These are phyloP conservation scores for Anarsia innoxiella DNA, from an alignment of 2,888 invertebrate species.

Conservation along the genomic window DNA sequence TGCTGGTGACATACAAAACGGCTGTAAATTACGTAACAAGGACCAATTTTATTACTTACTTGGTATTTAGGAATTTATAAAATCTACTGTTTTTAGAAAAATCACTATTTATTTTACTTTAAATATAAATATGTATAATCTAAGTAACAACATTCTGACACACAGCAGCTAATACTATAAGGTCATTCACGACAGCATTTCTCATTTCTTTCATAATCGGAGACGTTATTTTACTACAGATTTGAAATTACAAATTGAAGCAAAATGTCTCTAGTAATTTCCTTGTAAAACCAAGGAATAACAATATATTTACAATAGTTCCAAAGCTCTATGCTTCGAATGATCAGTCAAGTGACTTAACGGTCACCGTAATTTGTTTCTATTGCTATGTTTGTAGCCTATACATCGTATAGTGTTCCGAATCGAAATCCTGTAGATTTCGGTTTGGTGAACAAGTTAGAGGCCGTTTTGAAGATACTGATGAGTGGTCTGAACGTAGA, in stretches of 20 bases:
- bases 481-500: conserved; percentile 64
- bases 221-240: conserved; percentile 49
- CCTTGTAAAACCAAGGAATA: conserved; percentile 75
- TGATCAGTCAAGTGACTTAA: conserved; percentile 70
- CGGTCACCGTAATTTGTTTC: conserved; percentile 51
- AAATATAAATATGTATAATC: conserved; percentile 43
- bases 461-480: conserved; percentile 63
- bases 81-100: not conserved
- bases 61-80: too few species aligned
- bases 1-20: not conserved
- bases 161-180: conserved; percentile 61
- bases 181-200: conserved; percentile 60
- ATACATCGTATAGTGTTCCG: conserved; percentile 48
- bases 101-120: conserved; percentile 43
- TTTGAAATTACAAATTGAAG: conserved; percentile 31
- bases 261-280: conserved; percentile 40
- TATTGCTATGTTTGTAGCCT: conserved; percentile 6
- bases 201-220: conserved; percentile 33
- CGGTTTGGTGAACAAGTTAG: conserved; percentile 56
- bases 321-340: conserved; percentile 60
- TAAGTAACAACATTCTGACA: conserved; percentile 49
- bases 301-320: conserved; percentile 59
- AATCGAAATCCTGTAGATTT: conserved; percentile 57
- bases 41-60: not conserved
- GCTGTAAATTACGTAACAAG: not conserved